A percentile compares a stretch with the other conserved stretches of the same genome.
Conservation (phyloP, 2,113 vertebrate species). For the Misgurnus mizolepis region DNA sequence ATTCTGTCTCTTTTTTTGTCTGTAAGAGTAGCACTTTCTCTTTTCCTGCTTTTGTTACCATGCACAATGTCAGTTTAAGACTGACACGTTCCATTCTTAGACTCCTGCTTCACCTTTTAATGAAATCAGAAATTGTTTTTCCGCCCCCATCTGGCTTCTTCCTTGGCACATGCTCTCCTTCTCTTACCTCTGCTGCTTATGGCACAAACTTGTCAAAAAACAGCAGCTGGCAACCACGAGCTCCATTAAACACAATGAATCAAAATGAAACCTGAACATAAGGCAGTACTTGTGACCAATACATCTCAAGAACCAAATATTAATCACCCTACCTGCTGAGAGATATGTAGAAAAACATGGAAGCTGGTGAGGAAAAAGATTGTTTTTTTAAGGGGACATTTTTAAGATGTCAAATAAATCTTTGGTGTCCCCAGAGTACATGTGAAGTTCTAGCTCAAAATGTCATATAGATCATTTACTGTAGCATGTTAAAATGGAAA, state of each 20-base stretch:
- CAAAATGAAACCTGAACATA: not conserved
- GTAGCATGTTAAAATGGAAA: too few relatives aligned
- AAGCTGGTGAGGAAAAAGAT: not conserved
- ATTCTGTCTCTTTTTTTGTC: too few relatives aligned
- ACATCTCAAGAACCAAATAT: not conserved
- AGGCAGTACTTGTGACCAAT: not conserved
- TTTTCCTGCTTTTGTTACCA: not conserved
- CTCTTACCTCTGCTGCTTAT: not conserved
- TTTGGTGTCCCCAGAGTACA: too few relatives aligned
- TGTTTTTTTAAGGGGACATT: too few relatives aligned
- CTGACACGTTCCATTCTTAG: constrained; percentile 26
- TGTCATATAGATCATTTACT: not conserved
- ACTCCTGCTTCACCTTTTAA: constrained; percentile 7
- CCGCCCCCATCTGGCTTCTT: not conserved
- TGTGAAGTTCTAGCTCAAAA: not conserved
- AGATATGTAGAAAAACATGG: not conserved
- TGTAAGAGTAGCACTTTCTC: too few relatives aligned
- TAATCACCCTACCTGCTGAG: not conserved
- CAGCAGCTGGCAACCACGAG: not conserved
- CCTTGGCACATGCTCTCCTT: not conserved
- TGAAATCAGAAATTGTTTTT: constrained; percentile 12
- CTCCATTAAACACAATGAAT: constrained; percentile 10
- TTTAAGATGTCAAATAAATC: too few relatives aligned
- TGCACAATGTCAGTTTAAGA: not conserved
- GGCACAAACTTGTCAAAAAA: not conserved